Evolutionary conservation across 2,888 invertebrate species (phyloP), one percentile per base, ranked within the genome.

Genomic region (Ernsta delagoae): DNA sequence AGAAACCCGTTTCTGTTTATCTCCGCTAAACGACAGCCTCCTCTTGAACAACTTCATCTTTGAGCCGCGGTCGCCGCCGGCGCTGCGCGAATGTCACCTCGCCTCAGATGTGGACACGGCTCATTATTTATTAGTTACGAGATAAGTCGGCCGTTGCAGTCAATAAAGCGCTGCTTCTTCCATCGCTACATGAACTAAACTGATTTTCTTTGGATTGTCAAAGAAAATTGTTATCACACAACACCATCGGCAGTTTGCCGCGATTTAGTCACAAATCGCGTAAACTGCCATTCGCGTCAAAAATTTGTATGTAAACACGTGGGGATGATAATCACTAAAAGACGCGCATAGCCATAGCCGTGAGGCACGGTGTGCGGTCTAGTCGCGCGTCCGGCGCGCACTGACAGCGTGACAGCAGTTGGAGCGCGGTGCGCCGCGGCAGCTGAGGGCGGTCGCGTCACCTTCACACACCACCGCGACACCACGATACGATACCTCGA

Each of bases 1-100:
- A 72, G 88, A 81, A 86, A 85, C 87, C 77, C 84, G 91, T 90
- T 91, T 92, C 82, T 89, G 90, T 89, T 93, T 93, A 87, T 92
- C 93, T 83, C 87, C 83, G 79, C 88, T 90, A 85, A 92, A 89
- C 78, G 92, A 92, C 83, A 92, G 84, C 83, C 89, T 92, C 84
- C 92, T 89, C 88, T 89, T 93, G 88, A 93, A 93, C 85, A 93
- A 84, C 86, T 92, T 93, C 92, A 93, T 93, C 84, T 86, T 81
- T 77, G 73, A 75, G 76, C 75, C 75, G 78, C 75, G 76, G 78
- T 73, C 73, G 78, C 73, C 73, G 78, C 75, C 77, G 61, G 70
- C 72, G 76, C 74, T 77, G 73, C 76, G 78, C 78, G 74, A 78
- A 80, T 77, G 75, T 83, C 85, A 83, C 83, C 80, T 82, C 77